Evolutionary conservation across 1,140 invertebrate species (phyloP).

Genomic region (Eumaeus atala): DNA sequence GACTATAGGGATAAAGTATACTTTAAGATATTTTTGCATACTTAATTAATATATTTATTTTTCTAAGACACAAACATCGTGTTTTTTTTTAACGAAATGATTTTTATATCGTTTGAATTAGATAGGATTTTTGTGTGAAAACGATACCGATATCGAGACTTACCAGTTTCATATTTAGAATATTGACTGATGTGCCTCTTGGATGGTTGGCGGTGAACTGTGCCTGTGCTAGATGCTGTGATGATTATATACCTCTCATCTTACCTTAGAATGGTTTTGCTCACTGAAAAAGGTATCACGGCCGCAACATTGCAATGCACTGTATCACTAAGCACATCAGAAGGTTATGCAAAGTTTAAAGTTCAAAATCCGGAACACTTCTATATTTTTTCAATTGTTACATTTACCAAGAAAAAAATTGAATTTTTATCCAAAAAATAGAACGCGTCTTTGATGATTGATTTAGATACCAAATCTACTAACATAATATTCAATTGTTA

Average conservation of each 20-base stretch:
- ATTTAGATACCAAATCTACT: no score
- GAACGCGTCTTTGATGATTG: no score
- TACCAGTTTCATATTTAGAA: conserved; percentile 36
- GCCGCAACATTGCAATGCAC: conserved; percentile 22
- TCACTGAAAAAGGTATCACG: conserved; percentile 44
- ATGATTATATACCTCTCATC: conserved; percentile 41
- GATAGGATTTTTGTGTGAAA: background rate
- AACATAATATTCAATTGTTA: no score
- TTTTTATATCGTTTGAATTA: conserved; percentile 12
- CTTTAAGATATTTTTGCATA: no score
- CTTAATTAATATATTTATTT: no score
- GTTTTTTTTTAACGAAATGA: background rate
- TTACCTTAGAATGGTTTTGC: conserved; percentile 36
- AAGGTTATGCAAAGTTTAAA: conserved; percentile 10
- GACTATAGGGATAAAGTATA: no score
- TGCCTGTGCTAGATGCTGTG: conserved; percentile 28
- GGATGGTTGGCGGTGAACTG: conserved; percentile 31
- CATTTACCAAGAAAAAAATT: no score
- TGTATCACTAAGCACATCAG: conserved; percentile 14
- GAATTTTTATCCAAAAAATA: no score
- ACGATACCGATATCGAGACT: conserved; percentile 21
- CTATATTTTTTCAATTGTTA: background rate
- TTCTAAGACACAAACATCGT: background rate
- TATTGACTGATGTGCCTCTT: conserved; percentile 26
- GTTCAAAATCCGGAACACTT: conserved; percentile 10